Evolutionary conservation across 2,888 invertebrate species (phyloP).

Genomic region (Folsomia candida): DNA sequence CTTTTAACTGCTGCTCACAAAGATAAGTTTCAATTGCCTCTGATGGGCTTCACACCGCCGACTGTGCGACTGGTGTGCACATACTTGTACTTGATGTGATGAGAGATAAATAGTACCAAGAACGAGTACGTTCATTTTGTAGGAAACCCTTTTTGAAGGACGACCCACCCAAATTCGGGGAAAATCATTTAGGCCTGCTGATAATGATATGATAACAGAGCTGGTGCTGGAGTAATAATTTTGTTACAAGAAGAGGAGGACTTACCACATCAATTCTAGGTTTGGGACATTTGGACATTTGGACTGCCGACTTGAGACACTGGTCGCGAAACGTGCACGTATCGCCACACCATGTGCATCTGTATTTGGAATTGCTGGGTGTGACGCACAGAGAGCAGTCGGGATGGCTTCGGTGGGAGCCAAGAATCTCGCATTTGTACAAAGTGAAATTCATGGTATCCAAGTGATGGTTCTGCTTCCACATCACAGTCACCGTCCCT

Average conservation of each 20-base stretch:
- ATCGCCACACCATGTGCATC: constrained; percentile 94
- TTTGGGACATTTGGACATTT: constrained; percentile 84
- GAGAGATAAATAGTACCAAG: too few species aligned
- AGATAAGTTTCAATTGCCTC: constrained; percentile 1
- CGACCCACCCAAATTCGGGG: neutral
- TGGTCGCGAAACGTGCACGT: constrained; percentile 81
- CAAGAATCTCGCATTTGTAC: constrained; percentile 93
- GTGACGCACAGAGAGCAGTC: constrained; percentile 97
- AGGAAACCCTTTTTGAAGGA: too few species aligned
- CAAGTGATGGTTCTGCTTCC: constrained; percentile 89
- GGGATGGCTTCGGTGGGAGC: constrained; percentile 86
- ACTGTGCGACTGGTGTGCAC: neutral
- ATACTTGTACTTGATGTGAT: too few species aligned
- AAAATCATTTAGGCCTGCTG: neutral
- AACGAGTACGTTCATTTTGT: too few species aligned
- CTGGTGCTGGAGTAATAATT: neutral
- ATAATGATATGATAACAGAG: constrained; percentile 1
- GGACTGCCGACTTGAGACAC: constrained; percentile 74
- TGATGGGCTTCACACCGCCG: neutral
- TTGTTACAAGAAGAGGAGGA: too few species aligned
- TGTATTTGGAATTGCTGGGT: constrained; percentile 76
- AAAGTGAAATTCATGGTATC: constrained; percentile 85
- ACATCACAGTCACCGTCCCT: constrained; percentile 85
- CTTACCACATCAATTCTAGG: constrained; percentile 83
- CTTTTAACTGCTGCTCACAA: neutral